Evolutionary conservation across 2,888 invertebrate genomes (phyloP).

Genomic region (Autographa gamma): DNA sequence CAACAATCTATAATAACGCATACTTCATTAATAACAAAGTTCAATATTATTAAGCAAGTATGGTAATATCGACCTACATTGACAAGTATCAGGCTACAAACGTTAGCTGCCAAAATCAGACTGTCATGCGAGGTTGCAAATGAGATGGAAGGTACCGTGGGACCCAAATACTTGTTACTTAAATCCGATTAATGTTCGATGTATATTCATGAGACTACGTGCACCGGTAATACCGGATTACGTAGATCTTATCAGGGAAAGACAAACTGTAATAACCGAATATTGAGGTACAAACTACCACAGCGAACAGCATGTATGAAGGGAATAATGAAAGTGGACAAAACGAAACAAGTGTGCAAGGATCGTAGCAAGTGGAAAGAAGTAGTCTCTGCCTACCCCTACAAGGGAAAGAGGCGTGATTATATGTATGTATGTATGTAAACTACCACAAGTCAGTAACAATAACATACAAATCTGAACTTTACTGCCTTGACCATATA

Average conservation of each 20-base stretch:
- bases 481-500: background rate
- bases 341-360: no score
- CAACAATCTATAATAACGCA: constrained; percentile 30
- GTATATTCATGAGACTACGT: constrained; percentile 64
- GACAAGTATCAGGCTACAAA: constrained; percentile 36
- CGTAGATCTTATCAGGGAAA: constrained; percentile 46
- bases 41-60: constrained; percentile 41
- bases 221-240: constrained; percentile 47
- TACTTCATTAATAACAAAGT: constrained; percentile 40
- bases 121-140: constrained; percentile 41
- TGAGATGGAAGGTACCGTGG: constrained; percentile 45
- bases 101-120: constrained; percentile 57
- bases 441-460: background rate
- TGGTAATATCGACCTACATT: constrained; percentile 58
- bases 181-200: constrained; percentile 59
- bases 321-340: no score
- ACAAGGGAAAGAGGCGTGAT: no score
- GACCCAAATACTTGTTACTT: constrained; percentile 48
- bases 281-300: background rate
- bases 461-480: background rate
- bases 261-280: constrained; percentile 23
- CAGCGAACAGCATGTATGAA: no score
- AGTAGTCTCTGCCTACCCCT: no score
- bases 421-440: no score
- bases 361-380: no score